Percentiles rank a stretch among this genome's conserved stretches.
phyloP scores from a whole-genome alignment of 2,113 vertebrate genomes.

The Protobothrops mucrosquamatus region DNA sequence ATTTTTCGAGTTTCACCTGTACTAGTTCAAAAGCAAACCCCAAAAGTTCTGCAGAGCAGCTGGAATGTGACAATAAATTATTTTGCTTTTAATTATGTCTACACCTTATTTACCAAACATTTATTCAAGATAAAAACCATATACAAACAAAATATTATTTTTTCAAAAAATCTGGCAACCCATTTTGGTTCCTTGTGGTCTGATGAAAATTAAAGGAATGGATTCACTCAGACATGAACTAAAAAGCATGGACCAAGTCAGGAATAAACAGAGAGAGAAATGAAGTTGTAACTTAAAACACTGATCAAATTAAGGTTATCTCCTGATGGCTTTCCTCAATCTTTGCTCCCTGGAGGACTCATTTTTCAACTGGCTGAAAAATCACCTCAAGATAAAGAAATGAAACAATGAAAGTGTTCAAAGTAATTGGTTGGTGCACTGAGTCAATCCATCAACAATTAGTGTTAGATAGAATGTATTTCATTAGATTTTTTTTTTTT shows the following conservation, averaged over 20 bases:
- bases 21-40: background rate
- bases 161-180: background rate
- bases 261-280: background rate
- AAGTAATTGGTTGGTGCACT: conserved; percentile 36
- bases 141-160: background rate
- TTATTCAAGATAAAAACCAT: background rate
- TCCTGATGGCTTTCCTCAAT: conserved; percentile 25
- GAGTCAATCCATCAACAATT: conserved; percentile 23
- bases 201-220: background rate
- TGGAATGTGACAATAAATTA: background rate
- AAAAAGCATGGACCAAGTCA: background rate
- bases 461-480: background rate
- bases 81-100: background rate
- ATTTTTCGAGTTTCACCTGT: too few species aligned
- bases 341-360: conserved; percentile 29
- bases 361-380: conserved; percentile 53
- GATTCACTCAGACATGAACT: background rate
- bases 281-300: conserved; percentile 28
- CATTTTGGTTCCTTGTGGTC: background rate
- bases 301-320: conserved; percentile 26
- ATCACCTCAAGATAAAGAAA: conserved; percentile 29
- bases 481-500: too few species aligned
- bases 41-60: background rate
- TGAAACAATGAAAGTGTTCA: background rate
- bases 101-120: background rate